Evolutionary conservation across 1,140 invertebrate species (phyloP), one percentile per base, ranked within the genome.

Genomic region (Bombus consobrinus): DNA sequence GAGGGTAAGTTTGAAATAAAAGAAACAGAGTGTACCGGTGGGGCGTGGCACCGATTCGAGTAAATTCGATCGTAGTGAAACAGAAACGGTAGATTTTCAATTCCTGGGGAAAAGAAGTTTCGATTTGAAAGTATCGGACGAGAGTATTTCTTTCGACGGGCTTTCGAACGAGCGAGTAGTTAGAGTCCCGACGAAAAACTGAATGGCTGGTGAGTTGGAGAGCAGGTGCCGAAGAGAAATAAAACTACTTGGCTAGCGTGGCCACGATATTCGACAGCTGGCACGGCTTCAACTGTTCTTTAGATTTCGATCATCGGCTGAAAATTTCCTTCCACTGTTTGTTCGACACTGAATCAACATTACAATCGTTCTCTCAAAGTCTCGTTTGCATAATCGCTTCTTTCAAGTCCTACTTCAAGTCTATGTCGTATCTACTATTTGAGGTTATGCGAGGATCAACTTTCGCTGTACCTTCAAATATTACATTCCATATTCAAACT

Each of bases 121-220:
- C 13, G 13, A n/a, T n/a, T 32, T 8, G 39, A 74, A 74, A 47
- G 28, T 32, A 47, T 39, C 71, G 72, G 28, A 9, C 37, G n/a
- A 32, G 72, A 25, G 41, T 74, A 47, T 74, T 74, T 74, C 72
- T 74, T 74, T 47, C n/a, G 41, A 22, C 41, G 41, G n/a, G 41
- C 41, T 72, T 43, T 43, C 39, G 41, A n/a, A 12, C 72, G 41
- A 74, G n/a, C 41, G 72, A 34, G 13, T 73, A 74, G 72, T 74
- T 74, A 47, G 41, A 74, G 72, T 32, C 72, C 37, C 72, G 72
- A 74, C 47, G 72, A 74, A 74, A 74, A 74, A 72, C 41, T 74
- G 72, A 74, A 74, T 32, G 72, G 72, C 13, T 41, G 37, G 41
- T 32, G 32, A 74, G 72, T 74, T 74, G 39, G 73, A 53, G 73